Conservation (phyloP, 2,113 vertebrate genomes). For the Scopus umbretta region DNA sequence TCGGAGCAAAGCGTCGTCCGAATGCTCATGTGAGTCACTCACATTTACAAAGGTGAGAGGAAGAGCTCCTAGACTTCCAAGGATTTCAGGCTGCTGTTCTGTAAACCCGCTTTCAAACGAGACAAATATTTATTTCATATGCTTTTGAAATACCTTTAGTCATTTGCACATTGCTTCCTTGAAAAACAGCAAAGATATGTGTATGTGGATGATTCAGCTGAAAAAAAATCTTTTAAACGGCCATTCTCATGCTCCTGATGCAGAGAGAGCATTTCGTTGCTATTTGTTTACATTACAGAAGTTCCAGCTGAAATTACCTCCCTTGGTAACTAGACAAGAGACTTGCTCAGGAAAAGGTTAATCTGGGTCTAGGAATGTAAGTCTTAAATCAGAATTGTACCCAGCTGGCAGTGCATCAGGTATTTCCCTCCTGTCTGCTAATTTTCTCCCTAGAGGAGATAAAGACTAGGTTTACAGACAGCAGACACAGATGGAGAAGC, state of each 20-base stretch:
- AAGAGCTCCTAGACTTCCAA: not conserved
- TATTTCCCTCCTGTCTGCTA: not conserved
- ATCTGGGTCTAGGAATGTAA: not conserved
- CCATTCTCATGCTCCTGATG: not conserved
- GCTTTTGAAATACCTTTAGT: not conserved
- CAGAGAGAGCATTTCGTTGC: not conserved
- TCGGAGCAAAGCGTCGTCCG: not conserved
- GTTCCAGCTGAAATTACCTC: not conserved
- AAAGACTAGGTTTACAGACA: not conserved
- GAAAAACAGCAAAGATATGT: not conserved
- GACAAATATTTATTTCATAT: not conserved
- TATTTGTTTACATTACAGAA: not conserved
- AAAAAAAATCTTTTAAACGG: not conserved
- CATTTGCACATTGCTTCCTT: not conserved
- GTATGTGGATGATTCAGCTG: not conserved
- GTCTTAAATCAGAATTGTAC: not conserved
- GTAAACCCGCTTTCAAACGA: not conserved
- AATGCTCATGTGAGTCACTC: not conserved
- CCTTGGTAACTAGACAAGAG: not conserved
- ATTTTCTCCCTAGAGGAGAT: not conserved
- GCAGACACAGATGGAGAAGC: not conserved
- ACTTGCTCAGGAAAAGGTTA: not conserved
- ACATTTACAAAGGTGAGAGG: not conserved
- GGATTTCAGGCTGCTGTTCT: not conserved
- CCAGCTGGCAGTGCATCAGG: not conserved